Conservation (phyloP, 2,888 invertebrate species). For the Protodeltote pygarga region DNA sequence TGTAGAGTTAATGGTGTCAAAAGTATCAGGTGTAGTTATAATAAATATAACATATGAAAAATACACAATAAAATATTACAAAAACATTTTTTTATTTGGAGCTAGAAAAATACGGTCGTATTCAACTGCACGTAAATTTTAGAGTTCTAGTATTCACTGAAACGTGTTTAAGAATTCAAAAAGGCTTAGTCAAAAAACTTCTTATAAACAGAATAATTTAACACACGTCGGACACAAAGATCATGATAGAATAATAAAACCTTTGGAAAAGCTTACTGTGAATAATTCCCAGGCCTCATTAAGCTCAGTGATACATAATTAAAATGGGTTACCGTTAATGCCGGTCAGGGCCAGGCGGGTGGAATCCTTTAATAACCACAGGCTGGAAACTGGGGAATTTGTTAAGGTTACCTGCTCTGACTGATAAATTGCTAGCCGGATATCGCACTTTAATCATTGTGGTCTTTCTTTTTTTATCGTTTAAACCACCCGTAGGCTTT, state of each 20-base stretch:
- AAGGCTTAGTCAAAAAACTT: neutral
- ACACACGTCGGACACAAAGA: constrained; percentile 8
- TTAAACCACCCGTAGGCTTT: too few species aligned
- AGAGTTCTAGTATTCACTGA: too few species aligned
- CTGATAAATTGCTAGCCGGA: constrained; percentile 20
- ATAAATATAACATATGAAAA: too few species aligned
- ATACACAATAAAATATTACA: too few species aligned
- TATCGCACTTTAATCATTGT: too few species aligned
- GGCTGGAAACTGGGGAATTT: constrained; percentile 6
- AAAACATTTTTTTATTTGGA: too few species aligned
- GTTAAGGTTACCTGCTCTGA: constrained; percentile 3
- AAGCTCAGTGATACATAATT: constrained; percentile 37
- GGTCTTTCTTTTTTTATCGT: too few species aligned
- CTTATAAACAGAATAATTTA: constrained; percentile 1
- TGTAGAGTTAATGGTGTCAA: too few species aligned
- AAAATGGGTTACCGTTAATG: constrained; percentile 13
- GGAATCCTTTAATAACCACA: constrained; percentile 8
- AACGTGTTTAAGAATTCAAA: constrained; percentile 1
- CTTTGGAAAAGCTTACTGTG: constrained; percentile 20
- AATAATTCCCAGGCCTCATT: constrained; percentile 37
- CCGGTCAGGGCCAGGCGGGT: neutral
- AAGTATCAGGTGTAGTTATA: too few species aligned
- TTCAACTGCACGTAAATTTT: too few species aligned
- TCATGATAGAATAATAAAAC: constrained; percentile 20
- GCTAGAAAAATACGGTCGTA: too few species aligned